A percentile compares a stretch with the other conserved stretches of the same genome.
Evolutionary conservation across 2,888 invertebrate genomes (phyloP).

Genomic region (Neoscelio sp.): DNA sequence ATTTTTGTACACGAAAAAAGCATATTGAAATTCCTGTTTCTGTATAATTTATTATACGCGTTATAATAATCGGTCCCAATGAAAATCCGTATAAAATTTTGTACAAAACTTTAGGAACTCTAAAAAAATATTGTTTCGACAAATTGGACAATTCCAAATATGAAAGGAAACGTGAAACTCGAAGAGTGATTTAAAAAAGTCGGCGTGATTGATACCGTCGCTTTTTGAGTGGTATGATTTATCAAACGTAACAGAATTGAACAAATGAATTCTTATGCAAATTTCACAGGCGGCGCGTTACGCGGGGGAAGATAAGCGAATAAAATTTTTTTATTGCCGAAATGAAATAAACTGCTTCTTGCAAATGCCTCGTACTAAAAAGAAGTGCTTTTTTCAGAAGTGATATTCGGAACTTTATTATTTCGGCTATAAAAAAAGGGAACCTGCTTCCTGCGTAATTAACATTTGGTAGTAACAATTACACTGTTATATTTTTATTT

Average conservation of each 20-base stretch:
- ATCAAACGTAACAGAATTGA: constrained; percentile 41
- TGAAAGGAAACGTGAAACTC: not conserved
- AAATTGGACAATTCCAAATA: constrained; percentile 12
- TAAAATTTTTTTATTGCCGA: constrained; percentile 22
- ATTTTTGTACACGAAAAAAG: too few relatives aligned
- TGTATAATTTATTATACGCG: too few relatives aligned
- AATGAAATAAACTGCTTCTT: constrained; percentile 17
- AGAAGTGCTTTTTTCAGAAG: constrained; percentile 2
- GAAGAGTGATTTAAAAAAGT: constrained; percentile 30
- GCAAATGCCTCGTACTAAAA: constrained; percentile 10
- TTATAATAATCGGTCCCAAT: too few relatives aligned
- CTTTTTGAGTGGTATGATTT: constrained; percentile 30
- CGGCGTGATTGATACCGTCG: constrained; percentile 31
- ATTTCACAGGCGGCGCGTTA: constrained; percentile 23
- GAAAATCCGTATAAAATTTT: too few relatives aligned
- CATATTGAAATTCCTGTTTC: too few relatives aligned
- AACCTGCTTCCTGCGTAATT: constrained; percentile 33
- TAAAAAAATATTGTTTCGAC: constrained; percentile 30
- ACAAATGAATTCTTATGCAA: constrained; percentile 53
- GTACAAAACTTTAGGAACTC: constrained; percentile 9
- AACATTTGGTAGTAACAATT: constrained; percentile 37
- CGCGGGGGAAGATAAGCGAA: constrained; percentile 26
- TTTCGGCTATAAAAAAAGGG: constrained; percentile 30
- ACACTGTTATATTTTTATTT: constrained; percentile 23
- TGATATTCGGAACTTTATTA: constrained; percentile 22